Conservation (phyloP, 2,888 invertebrate species). For the Ophioninae sp. region DNA sequence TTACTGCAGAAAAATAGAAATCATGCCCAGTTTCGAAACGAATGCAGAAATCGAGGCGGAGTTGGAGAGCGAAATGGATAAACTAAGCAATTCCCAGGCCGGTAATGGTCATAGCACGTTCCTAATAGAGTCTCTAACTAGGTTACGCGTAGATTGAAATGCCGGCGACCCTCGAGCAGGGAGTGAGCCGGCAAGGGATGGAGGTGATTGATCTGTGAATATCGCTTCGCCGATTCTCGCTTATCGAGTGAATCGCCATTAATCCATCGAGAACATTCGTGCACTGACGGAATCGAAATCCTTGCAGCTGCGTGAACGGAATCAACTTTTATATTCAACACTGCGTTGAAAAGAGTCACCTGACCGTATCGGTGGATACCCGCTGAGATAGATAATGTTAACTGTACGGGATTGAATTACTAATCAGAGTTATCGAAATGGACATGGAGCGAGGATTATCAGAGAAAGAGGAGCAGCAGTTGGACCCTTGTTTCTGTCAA, state of each 20-base stretch:
- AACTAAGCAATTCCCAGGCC: constrained; percentile 72
- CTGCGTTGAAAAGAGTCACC: constrained; percentile 8
- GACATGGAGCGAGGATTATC: constrained; percentile 5
- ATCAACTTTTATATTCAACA: constrained; percentile 12
- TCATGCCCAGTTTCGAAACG: constrained; percentile 3
- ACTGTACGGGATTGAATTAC: neutral
- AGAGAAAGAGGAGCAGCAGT: neutral
- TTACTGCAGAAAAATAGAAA: constrained; percentile 9
- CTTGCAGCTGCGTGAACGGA: constrained; percentile 44
- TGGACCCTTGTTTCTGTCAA: constrained; percentile 36
- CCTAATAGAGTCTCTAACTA: constrained; percentile 72
- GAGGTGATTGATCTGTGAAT: constrained; percentile 44
- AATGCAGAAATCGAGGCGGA: constrained; percentile 38
- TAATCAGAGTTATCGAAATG: neutral
- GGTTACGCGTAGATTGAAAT: constrained; percentile 69
- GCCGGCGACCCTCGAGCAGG: constrained; percentile 54
- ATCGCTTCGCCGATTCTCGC: constrained; percentile 50
- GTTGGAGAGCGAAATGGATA: constrained; percentile 66
- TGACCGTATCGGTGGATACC: constrained; percentile 21
- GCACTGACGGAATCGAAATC: constrained; percentile 44
- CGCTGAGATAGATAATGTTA: constrained; percentile 15
- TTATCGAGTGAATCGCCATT: constrained; percentile 52
- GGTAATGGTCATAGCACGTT: constrained; percentile 70
- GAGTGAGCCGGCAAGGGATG: constrained; percentile 34
- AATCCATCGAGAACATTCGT: constrained; percentile 46